Base-by-base conservation (phyloP, 2,113 vertebrate genomes). In the Odocoileus hemionus region DNA sequence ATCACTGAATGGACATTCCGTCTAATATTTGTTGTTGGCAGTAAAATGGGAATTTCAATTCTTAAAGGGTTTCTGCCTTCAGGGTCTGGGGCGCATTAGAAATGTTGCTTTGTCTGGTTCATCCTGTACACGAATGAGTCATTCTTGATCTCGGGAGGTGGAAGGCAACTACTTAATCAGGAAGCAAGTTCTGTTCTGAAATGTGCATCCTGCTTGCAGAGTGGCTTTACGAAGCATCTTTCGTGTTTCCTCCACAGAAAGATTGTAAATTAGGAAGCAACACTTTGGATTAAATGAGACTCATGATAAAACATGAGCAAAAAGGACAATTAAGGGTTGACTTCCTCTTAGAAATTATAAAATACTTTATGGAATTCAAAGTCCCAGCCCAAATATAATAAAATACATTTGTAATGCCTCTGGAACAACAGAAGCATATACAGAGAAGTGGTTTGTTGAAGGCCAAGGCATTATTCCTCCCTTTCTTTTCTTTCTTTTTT, bases 11-110 rank as follows among this genome's bases (percentile, higher is more conserved):
- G n/a, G 54, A 60, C 57, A 25, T 47, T 86, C 89, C 45, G 21
- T 93, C 67, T 95, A 50, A 74, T 82, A 57, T 96, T 93, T 93
- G 52, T 92, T 80, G 86, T 82, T 94, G 67, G 86, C 83, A 96
- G 90, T 76, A 64, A 79, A 95, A 86, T 33, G 50, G 30, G 43
- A 70, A 80, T 52, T 50, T 93, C 61, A 57, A 11, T 47, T 88
- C 28, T 61, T 54, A 61, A 30, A 43, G n/a, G 26, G 30, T 92
- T 96, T 86, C 92, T 88, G 86, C 84, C 61, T 80, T 86, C 9
- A 5, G 84, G 87, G 43, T 90, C 54, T 47, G 36, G 83, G 33
- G 10, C 4, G 12, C 52, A 9, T 87, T 55, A 80, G 70, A 86
- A 78, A 57, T 36, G 17, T 7, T 19, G 19, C 78, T 93, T 78